Base-by-base conservation (phyloP, 1,140 invertebrate genomes). In the Ruditapes philippinarum region DNA sequence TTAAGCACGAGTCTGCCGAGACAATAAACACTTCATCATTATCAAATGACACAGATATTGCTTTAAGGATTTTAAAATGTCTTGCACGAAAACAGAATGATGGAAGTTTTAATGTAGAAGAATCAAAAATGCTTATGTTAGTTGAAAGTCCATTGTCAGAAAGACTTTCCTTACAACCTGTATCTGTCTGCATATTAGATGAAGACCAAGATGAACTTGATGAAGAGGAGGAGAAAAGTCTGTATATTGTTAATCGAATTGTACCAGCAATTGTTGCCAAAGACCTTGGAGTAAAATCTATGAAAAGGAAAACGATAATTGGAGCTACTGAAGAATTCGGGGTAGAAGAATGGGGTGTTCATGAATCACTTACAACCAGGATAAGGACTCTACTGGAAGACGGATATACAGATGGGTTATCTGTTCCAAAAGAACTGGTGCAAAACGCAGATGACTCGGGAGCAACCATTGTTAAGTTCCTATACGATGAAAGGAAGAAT, bases 391-490 rank as follows among this genome's bases (percentile, higher is more conserved):
- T 94, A 51, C 36, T 88, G 3, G 38, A 31, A 22, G 62, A 89
- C n/a, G 91, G 91, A 28, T 95, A 95, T 83, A 91, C 90, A n/a
- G 92, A 91, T 85, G 94, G 93, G 14, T 89, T 93, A 60, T 91
- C 92, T 80, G 92, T 95, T 68, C 89, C 94, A 42, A 95, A 94
- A 80, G 94, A 95, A 90, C 76, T 95, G 5, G 81, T 95, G 40
- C 94, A 95, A 85, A 95, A 98, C 90, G 94, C 95, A 33, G 95
- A 95, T 88, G 95, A 95, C 92, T 94, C 95, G 25, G 91, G 92
- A 28, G 94, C 95, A 28, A 94, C 90, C 12, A 86, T 91, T 84
- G 91, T 95, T 0, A 80, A 90, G 25, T 95, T 95, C 88, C 92
- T 95, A 42, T 87, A 92, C 51, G 95, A 94, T 80, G 94, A 95